Percentiles rank a stretch among this genome's conserved stretches.
These are phyloP conservation scores for Plestiodon gilberti DNA, from an alignment of 2,113 vertebrate genomes.

Conservation along the genomic window DNA sequence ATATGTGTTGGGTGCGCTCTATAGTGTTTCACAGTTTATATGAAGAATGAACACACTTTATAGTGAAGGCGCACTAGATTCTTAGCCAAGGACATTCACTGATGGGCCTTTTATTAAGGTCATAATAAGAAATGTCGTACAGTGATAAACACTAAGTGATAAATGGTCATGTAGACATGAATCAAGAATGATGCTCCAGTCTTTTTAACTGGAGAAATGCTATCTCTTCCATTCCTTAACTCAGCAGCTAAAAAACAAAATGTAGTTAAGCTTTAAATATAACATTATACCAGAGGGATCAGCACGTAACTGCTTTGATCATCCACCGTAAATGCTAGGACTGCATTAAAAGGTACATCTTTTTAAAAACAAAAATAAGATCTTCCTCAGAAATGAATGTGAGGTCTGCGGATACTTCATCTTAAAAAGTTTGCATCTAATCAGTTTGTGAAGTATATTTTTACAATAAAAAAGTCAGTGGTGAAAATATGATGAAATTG, in stretches of 20 bases:
- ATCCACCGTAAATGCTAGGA: neutral
- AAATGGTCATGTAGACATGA: slow-evolving; percentile 29
- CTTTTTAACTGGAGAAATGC: slow-evolving; percentile 27
- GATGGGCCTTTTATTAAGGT: slow-evolving; percentile 61
- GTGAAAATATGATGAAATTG: neutral
- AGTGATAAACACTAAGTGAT: slow-evolving; percentile 51
- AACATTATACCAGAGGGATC: slow-evolving; percentile 16
- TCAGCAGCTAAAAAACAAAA: slow-evolving; percentile 17
- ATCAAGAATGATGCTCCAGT: slow-evolving; percentile 36
- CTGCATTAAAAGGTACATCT: neutral
- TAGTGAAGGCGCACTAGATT: slow-evolving; percentile 49
- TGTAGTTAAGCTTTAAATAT: slow-evolving; percentile 27
- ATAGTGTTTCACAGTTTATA: slow-evolving; percentile 45
- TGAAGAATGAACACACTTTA: slow-evolving; percentile 39
- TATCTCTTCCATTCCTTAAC: neutral
- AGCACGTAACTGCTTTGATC: neutral
- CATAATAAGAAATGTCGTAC: slow-evolving; percentile 50
- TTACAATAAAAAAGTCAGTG: neutral
- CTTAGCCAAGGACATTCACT: slow-evolving; percentile 49
- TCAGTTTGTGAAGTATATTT: neutral
- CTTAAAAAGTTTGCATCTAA: neutral
- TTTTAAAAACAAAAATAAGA: neutral
- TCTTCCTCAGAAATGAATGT: neutral
- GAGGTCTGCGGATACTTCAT: neutral
- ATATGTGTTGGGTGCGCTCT: slow-evolving; percentile 17